Base-by-base conservation (phyloP, 2,888 invertebrate species). In the Kryphioiulus occultus region DNA sequence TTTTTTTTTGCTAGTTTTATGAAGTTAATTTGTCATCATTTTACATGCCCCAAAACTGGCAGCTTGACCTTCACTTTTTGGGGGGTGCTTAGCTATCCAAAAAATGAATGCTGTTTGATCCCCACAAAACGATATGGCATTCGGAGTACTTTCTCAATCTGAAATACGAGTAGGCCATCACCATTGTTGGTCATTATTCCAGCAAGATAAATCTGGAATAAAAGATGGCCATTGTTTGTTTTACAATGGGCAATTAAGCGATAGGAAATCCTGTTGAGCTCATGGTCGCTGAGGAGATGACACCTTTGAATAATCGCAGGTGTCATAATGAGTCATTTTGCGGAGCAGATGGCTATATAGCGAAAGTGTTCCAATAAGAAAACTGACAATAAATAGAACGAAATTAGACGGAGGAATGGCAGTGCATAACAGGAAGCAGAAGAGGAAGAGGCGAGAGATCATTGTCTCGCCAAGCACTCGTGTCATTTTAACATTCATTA, bases 401-500 rank as follows among this genome's bases (percentile, higher is more conserved):
- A 68, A 68, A 68, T 68, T 68, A 19, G 26, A 26, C 4, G 68
- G 68, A 68, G 26, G 68, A 68, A 68, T 68, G 68, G 68, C 68
- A 17, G 68, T 68, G n/a, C 19, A 9, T 68, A 68, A 59, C 19
- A 26, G 68, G 26, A 68, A 26, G 22, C 22, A 12, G 44, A 44
- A 44, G 44, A 78, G 9, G 30, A 78, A 32, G 84, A 84, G 22
- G 35, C 30, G 84, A 84, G 42, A 84, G 84, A 84, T 84, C 84
- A 84, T 84, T 84, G 84, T 84, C 84, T 84, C 42, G 35, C 84
- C 35, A 15, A 84, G 84, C 84, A 84, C 32, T 86, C 32, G 26
- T 86, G 53, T 86, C 86, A 86, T 44, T 86, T 86, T 86, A 86
- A 59, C 86, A 86, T 86, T 86, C 86, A 86, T 86, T 86, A 86